Percentiles rank a stretch among this genome's conserved stretches.
These are phyloP conservation scores for Vanacampus margaritifer DNA, from an alignment of 2,113 vertebrate species.

Conservation along the genomic window DNA sequence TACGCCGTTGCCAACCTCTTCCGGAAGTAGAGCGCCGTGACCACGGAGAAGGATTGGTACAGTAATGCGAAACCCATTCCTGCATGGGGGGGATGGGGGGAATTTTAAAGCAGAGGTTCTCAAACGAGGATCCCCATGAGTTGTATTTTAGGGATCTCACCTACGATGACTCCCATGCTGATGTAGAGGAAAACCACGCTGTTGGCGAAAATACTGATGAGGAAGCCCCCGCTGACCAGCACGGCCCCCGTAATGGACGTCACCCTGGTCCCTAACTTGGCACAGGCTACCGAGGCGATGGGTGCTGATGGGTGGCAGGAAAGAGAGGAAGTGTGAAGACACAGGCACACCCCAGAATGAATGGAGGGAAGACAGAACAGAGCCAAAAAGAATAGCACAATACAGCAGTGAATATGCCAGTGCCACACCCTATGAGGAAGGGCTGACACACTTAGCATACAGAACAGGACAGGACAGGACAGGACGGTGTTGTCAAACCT, in stretches of 20 bases:
- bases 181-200: constrained; percentile 83
- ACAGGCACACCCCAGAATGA: background rate
- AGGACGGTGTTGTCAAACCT: constrained; percentile 68
- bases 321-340: constrained; percentile 1
- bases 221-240: constrained; percentile 79
- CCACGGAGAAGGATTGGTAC: constrained; percentile 82
- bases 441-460: background rate
- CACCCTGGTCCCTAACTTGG: constrained; percentile 72
- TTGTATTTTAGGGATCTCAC: constrained; percentile 56
- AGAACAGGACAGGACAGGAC: background rate
- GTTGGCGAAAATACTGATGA: constrained; percentile 83
- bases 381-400: too few species aligned
- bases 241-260: constrained; percentile 78
- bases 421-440: too few species aligned
- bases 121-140: background rate
- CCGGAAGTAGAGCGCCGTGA: constrained; percentile 80
- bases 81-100: constrained; percentile 44
- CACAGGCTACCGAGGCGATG: constrained; percentile 76
- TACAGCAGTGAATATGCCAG: too few species aligned
- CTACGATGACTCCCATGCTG: constrained; percentile 86
- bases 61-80: constrained; percentile 85
- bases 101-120: background rate
- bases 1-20: constrained; percentile 79
- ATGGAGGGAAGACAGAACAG: too few species aligned
- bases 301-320: constrained; percentile 70